phyloP scores from a whole-genome alignment of 1,140 invertebrate species.

The Theocolax elegans region DNA sequence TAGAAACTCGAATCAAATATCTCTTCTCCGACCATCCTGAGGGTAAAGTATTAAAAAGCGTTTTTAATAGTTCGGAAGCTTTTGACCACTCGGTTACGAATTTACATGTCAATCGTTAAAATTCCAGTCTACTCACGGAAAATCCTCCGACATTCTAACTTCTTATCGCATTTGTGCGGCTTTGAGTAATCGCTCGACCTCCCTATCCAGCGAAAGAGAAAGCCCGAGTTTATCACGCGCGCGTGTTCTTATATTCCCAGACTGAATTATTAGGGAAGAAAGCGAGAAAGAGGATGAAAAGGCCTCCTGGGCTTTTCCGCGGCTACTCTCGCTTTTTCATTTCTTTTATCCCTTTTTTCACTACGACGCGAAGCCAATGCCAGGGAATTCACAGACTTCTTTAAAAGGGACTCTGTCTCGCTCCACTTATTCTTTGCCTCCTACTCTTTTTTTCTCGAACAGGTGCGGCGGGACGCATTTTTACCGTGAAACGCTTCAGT shows the following conservation, averaged over 20 bases:
- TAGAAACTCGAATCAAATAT: too few species aligned
- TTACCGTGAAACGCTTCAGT: too few species aligned
- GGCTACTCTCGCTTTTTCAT: background rate
- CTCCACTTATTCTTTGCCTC: background rate
- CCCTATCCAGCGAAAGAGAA: background rate
- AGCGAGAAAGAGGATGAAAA: background rate
- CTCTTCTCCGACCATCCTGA: too few species aligned
- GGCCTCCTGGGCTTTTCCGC: constrained; percentile 16
- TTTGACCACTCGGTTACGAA: too few species aligned
- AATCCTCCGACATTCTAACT: too few species aligned
- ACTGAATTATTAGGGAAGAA: constrained; percentile 23
- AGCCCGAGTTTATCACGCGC: constrained; percentile 11
- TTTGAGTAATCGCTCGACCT: constrained; percentile 23
- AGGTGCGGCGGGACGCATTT: too few species aligned
- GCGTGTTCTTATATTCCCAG: background rate
- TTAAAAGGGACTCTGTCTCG: background rate
- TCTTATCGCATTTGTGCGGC: constrained; percentile 6
- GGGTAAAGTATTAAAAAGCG: too few species aligned
- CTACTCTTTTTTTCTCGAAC: background rate
- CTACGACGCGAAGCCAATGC: background rate
- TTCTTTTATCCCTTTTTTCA: background rate
- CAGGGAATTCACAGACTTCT: background rate
- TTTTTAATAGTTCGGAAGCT: too few species aligned
- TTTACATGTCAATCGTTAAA: too few species aligned
- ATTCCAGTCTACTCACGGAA: too few species aligned